Percentiles rank a stretch among this genome's conserved stretches.
Conservation (phyloP, 2,113 vertebrate genomes). For the Sphaerodactylus townsendi region DNA sequence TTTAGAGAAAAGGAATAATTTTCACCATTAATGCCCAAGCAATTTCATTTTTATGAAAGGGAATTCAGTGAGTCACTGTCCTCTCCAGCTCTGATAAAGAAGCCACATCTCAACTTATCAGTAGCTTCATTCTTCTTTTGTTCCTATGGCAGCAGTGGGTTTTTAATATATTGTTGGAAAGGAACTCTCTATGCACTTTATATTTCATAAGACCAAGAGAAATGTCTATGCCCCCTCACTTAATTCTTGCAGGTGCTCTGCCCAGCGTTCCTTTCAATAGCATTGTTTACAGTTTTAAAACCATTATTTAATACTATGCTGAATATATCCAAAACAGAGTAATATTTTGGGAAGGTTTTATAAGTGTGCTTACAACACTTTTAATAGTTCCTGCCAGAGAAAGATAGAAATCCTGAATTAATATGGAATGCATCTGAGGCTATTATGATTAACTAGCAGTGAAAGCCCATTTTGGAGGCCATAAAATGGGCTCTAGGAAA, state of each 20-base stretch:
- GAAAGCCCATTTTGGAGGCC: too few relatives aligned
- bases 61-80: slow-evolving; percentile 25
- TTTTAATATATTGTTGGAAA: slow-evolving; percentile 20
- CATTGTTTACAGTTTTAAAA: not conserved
- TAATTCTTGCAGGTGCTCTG: not conserved
- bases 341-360: slow-evolving; percentile 21
- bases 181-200: not conserved
- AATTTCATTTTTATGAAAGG: not conserved
- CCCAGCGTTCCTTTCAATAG: not conserved
- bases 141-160: slow-evolving; percentile 9
- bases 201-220: not conserved
- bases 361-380: slow-evolving; percentile 20
- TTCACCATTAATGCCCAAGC: not conserved
- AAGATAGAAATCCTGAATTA: slow-evolving; percentile 30
- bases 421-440: not conserved
- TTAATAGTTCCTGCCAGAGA: slow-evolving; percentile 16
- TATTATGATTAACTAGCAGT: not conserved
- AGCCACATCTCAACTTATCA: not conserved
- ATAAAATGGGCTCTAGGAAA: too few relatives aligned
- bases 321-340: slow-evolving; percentile 17
- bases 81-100: slow-evolving; percentile 56
- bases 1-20: slow-evolving; percentile 11
- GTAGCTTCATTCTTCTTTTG: slow-evolving; percentile 1
- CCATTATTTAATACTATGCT: slow-evolving; percentile 5
- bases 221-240: not conserved